These are phyloP conservation scores for Agrilus cyanescens DNA, from an alignment of 2,888 invertebrate species.

Conservation along the genomic window DNA sequence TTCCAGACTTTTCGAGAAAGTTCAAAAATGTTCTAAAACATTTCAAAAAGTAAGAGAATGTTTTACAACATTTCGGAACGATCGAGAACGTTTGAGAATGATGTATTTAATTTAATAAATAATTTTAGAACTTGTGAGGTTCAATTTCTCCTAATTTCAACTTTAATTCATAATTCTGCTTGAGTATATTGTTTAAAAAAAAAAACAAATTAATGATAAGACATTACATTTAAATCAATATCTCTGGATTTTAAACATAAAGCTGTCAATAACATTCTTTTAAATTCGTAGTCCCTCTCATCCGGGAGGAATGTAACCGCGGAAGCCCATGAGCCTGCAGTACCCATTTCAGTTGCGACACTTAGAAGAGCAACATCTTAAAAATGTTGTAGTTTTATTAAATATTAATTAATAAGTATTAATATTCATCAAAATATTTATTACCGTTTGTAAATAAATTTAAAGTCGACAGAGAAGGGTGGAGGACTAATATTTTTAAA, in stretches of 20 bases:
- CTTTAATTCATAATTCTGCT: too few relatives aligned
- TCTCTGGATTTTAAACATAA: constrained; percentile 13
- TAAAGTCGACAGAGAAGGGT: not conserved
- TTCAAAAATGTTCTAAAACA: too few relatives aligned
- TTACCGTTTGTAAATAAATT: constrained; percentile 22
- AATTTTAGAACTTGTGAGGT: too few relatives aligned
- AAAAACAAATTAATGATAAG: too few relatives aligned
- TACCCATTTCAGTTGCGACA: constrained; percentile 20
- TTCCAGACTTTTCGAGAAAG: too few relatives aligned
- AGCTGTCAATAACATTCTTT: constrained; percentile 26
- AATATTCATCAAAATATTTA: constrained; percentile 21
- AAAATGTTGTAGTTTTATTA: not conserved
- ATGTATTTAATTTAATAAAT: not conserved
- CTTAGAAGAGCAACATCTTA: constrained; percentile 24
- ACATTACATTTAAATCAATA: too few relatives aligned
- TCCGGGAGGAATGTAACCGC: constrained; percentile 18
- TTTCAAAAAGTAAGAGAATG: too few relatives aligned
- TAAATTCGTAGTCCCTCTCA: constrained; percentile 26
- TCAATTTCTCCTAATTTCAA: too few relatives aligned
- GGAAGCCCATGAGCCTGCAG: constrained; percentile 23
- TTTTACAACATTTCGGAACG: too few relatives aligned
- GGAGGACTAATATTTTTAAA: too few relatives aligned
- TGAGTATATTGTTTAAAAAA: too few relatives aligned
- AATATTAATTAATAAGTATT: constrained; percentile 2
- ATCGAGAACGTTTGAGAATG: too few relatives aligned